phyloP scores from a whole-genome alignment of 2,113 vertebrate genomes.

The Rhombomys opimus region DNA sequence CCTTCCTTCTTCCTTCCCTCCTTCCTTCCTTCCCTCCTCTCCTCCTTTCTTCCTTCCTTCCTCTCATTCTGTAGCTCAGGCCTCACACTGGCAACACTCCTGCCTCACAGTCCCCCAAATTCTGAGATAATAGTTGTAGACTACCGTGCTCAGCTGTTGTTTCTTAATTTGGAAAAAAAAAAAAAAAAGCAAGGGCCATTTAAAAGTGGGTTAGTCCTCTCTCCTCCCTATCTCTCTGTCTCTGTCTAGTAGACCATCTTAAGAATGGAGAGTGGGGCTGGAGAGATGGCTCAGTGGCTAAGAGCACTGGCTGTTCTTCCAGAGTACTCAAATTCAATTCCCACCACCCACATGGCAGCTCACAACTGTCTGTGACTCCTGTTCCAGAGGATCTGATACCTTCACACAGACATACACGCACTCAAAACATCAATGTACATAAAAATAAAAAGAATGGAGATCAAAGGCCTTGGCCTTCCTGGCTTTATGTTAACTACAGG shows the following conservation, averaged over 20 bases:
- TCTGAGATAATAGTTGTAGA: not conserved
- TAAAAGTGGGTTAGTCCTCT: not conserved
- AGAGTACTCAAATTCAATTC: too few relatives aligned
- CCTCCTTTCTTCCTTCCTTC: not conserved
- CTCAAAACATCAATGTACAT: too few relatives aligned
- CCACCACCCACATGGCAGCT: too few relatives aligned
- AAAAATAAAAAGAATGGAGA: too few relatives aligned
- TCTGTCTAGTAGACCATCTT: not conserved
- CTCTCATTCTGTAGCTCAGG: not conserved
- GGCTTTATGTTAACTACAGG: not conserved
- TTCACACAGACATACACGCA: too few relatives aligned
- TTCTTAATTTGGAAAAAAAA: constrained; percentile 14
- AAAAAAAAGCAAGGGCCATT: not conserved
- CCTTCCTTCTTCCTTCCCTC: too few relatives aligned
- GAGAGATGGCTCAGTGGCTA: too few relatives aligned
- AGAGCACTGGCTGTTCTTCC: too few relatives aligned
- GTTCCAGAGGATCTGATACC: too few relatives aligned
- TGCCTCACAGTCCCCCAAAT: not conserved
- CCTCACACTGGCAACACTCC: not conserved
- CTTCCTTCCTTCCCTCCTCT: too few relatives aligned
- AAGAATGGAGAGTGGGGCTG: not conserved
- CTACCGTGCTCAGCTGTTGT: not conserved
- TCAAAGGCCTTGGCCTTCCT: not conserved
- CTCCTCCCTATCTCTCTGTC: not conserved
- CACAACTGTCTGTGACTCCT: too few relatives aligned